Conservation (phyloP, 2,888 invertebrate genomes). For the Lumbricus terrestris region DNA sequence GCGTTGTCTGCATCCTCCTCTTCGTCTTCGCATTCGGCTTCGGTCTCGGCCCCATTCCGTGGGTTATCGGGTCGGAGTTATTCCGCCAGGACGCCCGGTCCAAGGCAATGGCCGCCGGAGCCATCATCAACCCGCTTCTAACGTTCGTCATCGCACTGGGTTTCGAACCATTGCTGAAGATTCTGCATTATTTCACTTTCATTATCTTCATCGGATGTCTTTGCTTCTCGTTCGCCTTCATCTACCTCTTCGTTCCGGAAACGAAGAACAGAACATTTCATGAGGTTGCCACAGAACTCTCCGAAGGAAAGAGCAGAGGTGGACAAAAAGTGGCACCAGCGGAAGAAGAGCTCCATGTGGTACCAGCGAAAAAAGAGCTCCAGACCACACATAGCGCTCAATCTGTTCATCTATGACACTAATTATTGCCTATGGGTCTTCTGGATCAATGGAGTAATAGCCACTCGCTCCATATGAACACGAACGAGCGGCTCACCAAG, state of each 20-base stretch:
- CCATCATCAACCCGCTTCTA: constrained; percentile 94
- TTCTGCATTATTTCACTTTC: constrained; percentile 50
- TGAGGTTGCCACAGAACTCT: constrained; percentile 60
- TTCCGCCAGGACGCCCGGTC: constrained; percentile 89
- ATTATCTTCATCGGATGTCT: constrained; percentile 54
- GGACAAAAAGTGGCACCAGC: too few species aligned
- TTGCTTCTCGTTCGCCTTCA: too few species aligned
- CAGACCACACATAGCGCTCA: too few species aligned
- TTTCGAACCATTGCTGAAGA: constrained; percentile 71
- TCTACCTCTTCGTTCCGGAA: too few species aligned
- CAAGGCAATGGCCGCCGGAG: too few species aligned
- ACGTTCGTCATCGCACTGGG: constrained; percentile 98
- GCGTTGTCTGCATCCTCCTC: constrained; percentile 72
- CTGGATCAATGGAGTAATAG: too few species aligned
- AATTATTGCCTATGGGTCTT: too few species aligned
- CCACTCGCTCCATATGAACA: too few species aligned
- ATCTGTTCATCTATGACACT: too few species aligned
- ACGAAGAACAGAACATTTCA: constrained; percentile 56
- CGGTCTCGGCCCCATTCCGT: constrained; percentile 86
- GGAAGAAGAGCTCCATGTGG: too few species aligned
- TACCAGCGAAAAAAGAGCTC: too few species aligned
- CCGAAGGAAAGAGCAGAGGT: neutral
- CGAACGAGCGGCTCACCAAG: too few species aligned
- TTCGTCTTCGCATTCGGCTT: constrained; percentile 86
- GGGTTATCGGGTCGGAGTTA: constrained; percentile 89